phyloP scores from a whole-genome alignment of 2,888 invertebrate genomes.

The Philereme transversata region DNA sequence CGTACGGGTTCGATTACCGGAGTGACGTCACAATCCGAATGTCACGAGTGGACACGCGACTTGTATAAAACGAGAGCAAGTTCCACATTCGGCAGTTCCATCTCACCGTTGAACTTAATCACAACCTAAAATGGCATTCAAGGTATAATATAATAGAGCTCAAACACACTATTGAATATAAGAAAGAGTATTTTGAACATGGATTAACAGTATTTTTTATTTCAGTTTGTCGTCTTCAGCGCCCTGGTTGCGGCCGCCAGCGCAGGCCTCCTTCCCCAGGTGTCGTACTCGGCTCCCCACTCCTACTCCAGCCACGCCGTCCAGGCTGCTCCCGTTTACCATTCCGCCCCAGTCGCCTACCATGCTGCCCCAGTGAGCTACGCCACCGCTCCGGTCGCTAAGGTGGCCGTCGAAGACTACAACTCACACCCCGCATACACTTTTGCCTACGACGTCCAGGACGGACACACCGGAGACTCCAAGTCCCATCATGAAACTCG shows the following conservation, averaged over 20 bases:
- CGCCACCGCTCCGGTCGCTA: constrained; percentile 49
- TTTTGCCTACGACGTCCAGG: constrained; percentile 78
- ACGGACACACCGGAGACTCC: constrained; percentile 75
- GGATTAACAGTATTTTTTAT: constrained; percentile 29
- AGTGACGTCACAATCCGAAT: constrained; percentile 63
- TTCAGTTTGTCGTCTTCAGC: constrained; percentile 58
- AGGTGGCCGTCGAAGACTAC: constrained; percentile 51
- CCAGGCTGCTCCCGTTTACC: constrained; percentile 22
- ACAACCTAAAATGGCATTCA: constrained; percentile 69
- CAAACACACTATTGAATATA: background rate
- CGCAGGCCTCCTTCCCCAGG: constrained; percentile 55
- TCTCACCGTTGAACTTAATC: constrained; percentile 54
- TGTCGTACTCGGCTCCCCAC: constrained; percentile 47
- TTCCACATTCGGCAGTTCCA: constrained; percentile 57
- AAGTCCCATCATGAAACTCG: constrained; percentile 77
- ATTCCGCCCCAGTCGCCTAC: constrained; percentile 42
- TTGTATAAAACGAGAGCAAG: constrained; percentile 62
- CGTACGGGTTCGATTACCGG: constrained; percentile 57
- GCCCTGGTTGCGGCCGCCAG: constrained; percentile 57
- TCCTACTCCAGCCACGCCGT: constrained; percentile 46
- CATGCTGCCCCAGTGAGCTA: constrained; percentile 55
- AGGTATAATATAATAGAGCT: constrained; percentile 48
- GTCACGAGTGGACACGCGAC: constrained; percentile 52
- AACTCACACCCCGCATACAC: constrained; percentile 63
- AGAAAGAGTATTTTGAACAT: background rate